Base-by-base conservation (phyloP, 2,888 invertebrate species). In the Tridacna gigas region DNA sequence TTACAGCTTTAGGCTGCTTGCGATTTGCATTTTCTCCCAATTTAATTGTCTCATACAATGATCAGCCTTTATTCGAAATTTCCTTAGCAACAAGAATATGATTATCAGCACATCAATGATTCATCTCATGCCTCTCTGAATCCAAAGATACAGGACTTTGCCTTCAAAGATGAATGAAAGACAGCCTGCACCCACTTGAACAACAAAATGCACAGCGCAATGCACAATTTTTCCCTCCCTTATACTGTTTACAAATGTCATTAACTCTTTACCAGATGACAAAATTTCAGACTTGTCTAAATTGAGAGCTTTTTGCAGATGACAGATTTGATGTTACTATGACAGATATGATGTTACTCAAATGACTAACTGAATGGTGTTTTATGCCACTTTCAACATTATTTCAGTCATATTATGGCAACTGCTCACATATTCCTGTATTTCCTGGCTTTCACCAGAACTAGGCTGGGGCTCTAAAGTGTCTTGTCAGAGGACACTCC, bases 21-120 rank as follows among this genome's bases (percentile, higher is more conserved):
- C n/a, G 51, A 71, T 63, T 75, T 63, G 63, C 63, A 75, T 63
- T 63, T 75, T 75, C 63, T 75, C 74, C 74, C 65, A 75, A 63
- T 75, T 63, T 75, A 25, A 61, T 47, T 63, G 61, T 75, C 75
- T 63, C 75, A 45, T 65, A 63, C 61, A 63, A 63, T 28, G 63
- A 75, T 74, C 61, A 63, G 63, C 75, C 75, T 75, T 75, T 63
- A 75, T 75, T 75, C 63, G 61, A 75, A 74, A 75, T 48, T 75
- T 63, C 63, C 75, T 47, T 75, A 75, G 75, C 75, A 75, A 75
- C 75, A 75, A 63, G 63, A 75, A 75, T 63, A 37, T 37, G 63
- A 75, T 75, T 63, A 75, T 37, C 63, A 47, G 20, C 22, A 25
- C 45, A 37, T 37, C 63, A 75, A 71, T 71, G 71, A 71, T 71